These are phyloP conservation scores for Hermaeophaga mercurialis DNA, from an alignment of 2,888 invertebrate species.

Conservation along the genomic window DNA sequence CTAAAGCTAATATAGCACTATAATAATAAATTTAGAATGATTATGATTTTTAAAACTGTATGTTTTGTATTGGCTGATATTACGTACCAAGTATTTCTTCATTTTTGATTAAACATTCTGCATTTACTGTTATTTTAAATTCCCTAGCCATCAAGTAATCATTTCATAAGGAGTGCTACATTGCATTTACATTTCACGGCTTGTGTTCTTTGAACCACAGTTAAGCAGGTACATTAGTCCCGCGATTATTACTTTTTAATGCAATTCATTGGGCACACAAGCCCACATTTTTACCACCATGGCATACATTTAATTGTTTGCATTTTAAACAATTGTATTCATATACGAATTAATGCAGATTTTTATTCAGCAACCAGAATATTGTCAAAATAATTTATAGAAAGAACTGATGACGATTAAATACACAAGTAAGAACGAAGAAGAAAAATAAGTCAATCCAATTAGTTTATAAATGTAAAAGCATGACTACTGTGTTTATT, in stretches of 20 bases:
- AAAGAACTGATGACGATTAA: too few relatives aligned
- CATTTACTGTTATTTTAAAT: constrained; percentile 28
- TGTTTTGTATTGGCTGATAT: too few relatives aligned
- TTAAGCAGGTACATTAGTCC: constrained; percentile 4
- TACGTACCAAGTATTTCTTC: background rate
- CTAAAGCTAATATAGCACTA: too few relatives aligned
- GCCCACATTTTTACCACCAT: background rate
- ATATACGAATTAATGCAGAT: too few relatives aligned
- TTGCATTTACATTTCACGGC: constrained; percentile 24
- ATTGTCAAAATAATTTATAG: too few relatives aligned
- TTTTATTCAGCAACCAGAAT: too few relatives aligned
- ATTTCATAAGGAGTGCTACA: constrained; percentile 24
- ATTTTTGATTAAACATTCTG: background rate
- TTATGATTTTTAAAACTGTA: too few relatives aligned
- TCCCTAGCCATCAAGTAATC: constrained; percentile 17
- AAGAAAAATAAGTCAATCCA: too few relatives aligned
- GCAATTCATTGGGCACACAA: background rate
- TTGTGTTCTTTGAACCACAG: constrained; percentile 17
- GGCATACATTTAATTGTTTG: background rate
- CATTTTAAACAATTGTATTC: background rate
- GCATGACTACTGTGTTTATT: too few relatives aligned
- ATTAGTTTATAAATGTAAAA: too few relatives aligned
- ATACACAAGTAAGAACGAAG: too few relatives aligned
- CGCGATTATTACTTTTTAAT: background rate
- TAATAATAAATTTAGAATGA: too few relatives aligned